Base-by-base conservation (phyloP, 2,888 invertebrate species). In the Melipona beecheii region DNA sequence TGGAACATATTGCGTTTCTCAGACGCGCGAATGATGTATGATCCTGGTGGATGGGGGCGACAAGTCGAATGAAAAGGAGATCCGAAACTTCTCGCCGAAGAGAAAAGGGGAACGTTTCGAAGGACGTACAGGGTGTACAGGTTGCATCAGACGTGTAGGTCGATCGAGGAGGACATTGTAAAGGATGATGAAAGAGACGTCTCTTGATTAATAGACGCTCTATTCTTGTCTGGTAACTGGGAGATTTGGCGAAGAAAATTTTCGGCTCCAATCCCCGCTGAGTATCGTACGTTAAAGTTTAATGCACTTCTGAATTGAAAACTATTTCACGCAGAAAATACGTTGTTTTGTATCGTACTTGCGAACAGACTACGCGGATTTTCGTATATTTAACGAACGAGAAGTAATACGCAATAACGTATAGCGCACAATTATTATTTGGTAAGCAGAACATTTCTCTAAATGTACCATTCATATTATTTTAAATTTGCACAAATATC, bases 11-110 rank as follows among this genome's bases (percentile, higher is more conserved):
- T 83, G 78, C 81, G 77, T 83, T 73, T 69, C 65, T 71, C 52
- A 68, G 71, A 62, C 76, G 49, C 72, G 65, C 68, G 75, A 76
- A 83, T 86, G 86, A 86, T 86, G 49, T 71, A 86, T 75, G 74
- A 65, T 66, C 78, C 70, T 69, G 11, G 50, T 4, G 21, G 21
- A 66, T 43, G 49, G 43, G 56, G 9, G 49, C 60, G 24, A 69
- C 64, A 74, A 52, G 66, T 60, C 82, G 68, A 80, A 68, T 49
- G 72, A 62, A 56, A 58, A 43, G 52, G 56, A 17, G 36, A 19
- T 36, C 64, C 52, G 27, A 24, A 43, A 66, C 56, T 58, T 75
- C 58, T 50, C 27, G 11, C 4, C 50, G 24, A 31, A 58, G 54
- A 58, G 54, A n/a, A 11, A 31, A 13, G 60, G 43, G 36, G 76